phyloP scores from a whole-genome alignment of 2,113 vertebrate species.

The Paramormyrops kingsleyae region DNA sequence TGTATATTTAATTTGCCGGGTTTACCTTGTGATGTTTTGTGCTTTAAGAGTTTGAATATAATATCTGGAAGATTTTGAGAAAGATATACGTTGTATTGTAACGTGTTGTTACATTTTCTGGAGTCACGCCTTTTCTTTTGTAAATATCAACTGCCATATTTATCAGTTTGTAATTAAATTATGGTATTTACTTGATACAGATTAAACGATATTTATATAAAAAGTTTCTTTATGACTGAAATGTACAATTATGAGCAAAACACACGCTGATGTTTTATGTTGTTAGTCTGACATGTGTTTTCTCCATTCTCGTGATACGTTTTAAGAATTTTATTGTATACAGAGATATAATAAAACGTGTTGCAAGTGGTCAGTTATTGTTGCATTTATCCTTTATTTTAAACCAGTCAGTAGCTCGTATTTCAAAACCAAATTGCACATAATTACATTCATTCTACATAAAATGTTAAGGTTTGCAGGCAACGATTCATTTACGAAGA shows the following conservation, averaged over 20 bases:
- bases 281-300: conserved; percentile 96
- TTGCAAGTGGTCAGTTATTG: conserved; percentile 75
- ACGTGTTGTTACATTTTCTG: conserved; percentile 78
- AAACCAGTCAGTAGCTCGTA: background rate
- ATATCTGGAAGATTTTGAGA: conserved; percentile 88
- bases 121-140: conserved; percentile 88
- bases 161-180: conserved; percentile 99
- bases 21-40: conserved; percentile 97
- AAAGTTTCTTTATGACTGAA: conserved; percentile 99
- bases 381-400: background rate
- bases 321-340: conserved; percentile 94
- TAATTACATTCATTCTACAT: background rate
- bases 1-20: conserved; percentile 98
- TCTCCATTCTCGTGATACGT: conserved; percentile 95
- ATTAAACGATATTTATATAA: conserved; percentile 99
- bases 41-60: conserved; percentile 95
- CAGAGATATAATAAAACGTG: conserved; percentile 99
- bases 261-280: conserved; percentile 92
- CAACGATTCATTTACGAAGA: background rate
- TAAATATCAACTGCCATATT: conserved; percentile 99
- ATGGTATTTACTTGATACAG: conserved; percentile 99
- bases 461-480: background rate
- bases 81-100: conserved; percentile 71
- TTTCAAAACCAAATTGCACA: background rate
- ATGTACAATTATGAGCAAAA: conserved; percentile 96